Base-by-base conservation (phyloP, 2,797 vertebrate genomes). In the Cossypha heuglini region DNA sequence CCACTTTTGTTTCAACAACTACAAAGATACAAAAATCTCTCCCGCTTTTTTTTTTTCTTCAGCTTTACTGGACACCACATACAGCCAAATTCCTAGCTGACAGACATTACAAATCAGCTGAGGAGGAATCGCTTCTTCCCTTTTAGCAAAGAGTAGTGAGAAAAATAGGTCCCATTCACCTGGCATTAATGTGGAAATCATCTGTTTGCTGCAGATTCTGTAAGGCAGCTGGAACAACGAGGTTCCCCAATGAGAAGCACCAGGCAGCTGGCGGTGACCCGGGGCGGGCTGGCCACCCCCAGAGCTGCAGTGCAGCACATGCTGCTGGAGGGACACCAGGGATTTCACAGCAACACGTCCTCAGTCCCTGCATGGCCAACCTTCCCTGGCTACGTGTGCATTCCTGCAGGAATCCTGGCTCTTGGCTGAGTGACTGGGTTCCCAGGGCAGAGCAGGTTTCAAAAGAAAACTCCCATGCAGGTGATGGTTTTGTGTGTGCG, bases 261-360 rank as follows among this genome's bases (percentile, higher is more conserved):
- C 64, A 58, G 31, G 38, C 5, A 7, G 40, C 43, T 20, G 43
- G 43, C 3, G 19, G 43, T 43, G 43, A 43, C 43, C 19, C 10
- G 43, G 40, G 45, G 42, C 18, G 3, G 40, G 42, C 49, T 73
- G 19, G 0, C 38, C 3, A 22, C 31, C 15, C 11, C 13, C 5
- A 1, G 20, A 52, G 48, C 35, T 43, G 45, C 16, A 10, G 42
- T 43, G 42, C 18, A 19, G 20, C 1, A 2, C 42, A 10, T 1
- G 43, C 31, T 7, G 2, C 2, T 25, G 51, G 31, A 73, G 21
- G 49, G 16, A 37, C 3, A 0, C 62, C 2, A 3, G 28, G 11
- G 8, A 35, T 26, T 26, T 57, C 1, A 1, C 15, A 66, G 58
- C 31, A 33, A 29, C 38, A 9, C 3, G 6, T 15, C 64, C 14